Conservation (phyloP, 2,113 vertebrate species). For the Thamnaconus septentrionalis region DNA sequence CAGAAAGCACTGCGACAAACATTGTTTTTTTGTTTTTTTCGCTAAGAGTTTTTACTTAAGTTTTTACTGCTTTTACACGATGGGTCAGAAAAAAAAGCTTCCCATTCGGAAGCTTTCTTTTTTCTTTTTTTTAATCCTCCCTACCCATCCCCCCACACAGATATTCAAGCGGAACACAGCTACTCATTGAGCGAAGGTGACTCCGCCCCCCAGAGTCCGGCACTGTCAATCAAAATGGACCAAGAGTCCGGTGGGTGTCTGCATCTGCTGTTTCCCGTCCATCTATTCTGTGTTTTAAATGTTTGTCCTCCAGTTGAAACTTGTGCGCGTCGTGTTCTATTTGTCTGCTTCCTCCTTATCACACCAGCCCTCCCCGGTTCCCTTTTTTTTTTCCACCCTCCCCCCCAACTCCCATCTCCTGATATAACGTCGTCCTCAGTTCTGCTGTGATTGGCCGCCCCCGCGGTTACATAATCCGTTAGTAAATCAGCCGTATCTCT, state of each 20-base stretch:
- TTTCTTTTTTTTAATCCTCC: conserved; percentile 24
- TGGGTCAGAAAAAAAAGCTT: background rate
- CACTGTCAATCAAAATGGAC: conserved; percentile 92
- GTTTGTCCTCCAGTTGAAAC: background rate
- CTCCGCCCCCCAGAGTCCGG: conserved; percentile 96
- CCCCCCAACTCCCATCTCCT: too few relatives aligned
- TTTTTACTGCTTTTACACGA: too few relatives aligned
- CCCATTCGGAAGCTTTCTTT: too few relatives aligned
- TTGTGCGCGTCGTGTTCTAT: background rate
- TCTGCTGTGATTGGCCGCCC: too few relatives aligned
- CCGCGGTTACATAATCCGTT: too few relatives aligned
- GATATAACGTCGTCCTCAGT: too few relatives aligned
- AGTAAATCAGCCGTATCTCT: too few relatives aligned
- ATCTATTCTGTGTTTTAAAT: background rate
- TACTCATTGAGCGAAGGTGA: conserved; percentile 93
- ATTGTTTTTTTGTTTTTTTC: too few relatives aligned
- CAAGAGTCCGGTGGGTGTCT: conserved; percentile 82
- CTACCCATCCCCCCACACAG: conserved; percentile 54
- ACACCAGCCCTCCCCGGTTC: background rate
- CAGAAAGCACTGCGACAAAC: too few relatives aligned
- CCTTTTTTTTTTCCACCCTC: too few relatives aligned
- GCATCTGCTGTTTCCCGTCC: too few relatives aligned
- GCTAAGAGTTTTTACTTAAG: too few relatives aligned
- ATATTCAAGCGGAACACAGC: conserved; percentile 98
- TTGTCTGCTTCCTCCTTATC: background rate